Evolutionary conservation across 2,113 vertebrate species (phyloP).

Genomic region (Steatornis caripensis): DNA sequence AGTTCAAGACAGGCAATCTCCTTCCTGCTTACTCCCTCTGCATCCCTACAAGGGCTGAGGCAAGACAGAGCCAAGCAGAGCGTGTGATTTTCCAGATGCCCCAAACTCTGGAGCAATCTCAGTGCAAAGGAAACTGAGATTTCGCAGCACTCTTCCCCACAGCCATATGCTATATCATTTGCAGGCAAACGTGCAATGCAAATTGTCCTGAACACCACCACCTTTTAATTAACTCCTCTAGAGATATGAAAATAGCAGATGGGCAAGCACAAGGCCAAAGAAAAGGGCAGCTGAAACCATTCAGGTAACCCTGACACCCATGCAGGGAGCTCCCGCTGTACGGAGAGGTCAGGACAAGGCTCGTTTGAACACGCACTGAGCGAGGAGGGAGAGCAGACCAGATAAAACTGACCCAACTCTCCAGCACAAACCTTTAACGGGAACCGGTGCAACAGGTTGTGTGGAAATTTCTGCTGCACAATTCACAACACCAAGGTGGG

Average conservation of each 20-base stretch:
- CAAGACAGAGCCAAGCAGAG: not conserved
- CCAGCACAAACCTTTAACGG: not conserved
- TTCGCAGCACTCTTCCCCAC: not conserved
- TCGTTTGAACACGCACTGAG: not conserved
- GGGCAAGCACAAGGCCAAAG: not conserved
- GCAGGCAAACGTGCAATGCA: not conserved
- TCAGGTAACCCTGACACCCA: not conserved
- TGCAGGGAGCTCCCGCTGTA: not conserved
- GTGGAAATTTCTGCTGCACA: not conserved
- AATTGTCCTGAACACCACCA: not conserved
- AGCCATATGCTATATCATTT: not conserved
- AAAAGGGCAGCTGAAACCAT: not conserved
- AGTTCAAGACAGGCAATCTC: not conserved
- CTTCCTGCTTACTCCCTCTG: not conserved
- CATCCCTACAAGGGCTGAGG: not conserved
- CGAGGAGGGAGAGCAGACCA: not conserved
- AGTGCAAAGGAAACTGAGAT: not conserved
- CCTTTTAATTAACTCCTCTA: not conserved
- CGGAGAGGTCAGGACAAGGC: not conserved
- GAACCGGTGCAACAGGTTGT: conserved; percentile 65
- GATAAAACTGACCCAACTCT: conserved; percentile 44
- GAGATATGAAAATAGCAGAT: not conserved
- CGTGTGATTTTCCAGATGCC: not conserved
- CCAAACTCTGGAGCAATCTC: not conserved
- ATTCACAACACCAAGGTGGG: not conserved